These are phyloP conservation scores for Anthophora plumipes DNA, from an alignment of 2,888 invertebrate species.

Conservation along the genomic window DNA sequence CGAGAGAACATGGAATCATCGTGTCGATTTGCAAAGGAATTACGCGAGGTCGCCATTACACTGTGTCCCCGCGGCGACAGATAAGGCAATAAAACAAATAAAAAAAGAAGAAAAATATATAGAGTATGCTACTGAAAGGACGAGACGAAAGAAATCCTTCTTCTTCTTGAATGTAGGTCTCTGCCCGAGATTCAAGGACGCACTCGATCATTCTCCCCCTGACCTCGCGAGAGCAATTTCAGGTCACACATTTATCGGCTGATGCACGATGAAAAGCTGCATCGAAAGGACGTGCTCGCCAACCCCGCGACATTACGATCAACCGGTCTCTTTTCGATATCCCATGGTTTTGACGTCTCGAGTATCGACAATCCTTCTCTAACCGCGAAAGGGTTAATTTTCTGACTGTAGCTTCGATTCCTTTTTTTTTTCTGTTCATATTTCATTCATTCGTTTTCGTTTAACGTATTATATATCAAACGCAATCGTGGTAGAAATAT, in stretches of 20 bases:
- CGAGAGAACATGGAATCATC: neutral
- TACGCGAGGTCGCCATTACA: neutral
- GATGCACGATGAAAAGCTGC: slow-evolving; percentile 6
- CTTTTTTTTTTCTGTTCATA: neutral
- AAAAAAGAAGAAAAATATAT: no score
- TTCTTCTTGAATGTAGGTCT: slow-evolving; percentile 52
- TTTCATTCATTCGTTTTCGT: no score
- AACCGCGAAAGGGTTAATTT: neutral
- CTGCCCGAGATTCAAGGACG: slow-evolving; percentile 60
- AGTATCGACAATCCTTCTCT: slow-evolving; percentile 33
- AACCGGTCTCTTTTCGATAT: slow-evolving; percentile 15
- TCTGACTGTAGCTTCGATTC: neutral
- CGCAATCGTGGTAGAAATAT: no score
- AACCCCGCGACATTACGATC: neutral
- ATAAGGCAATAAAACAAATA: slow-evolving; percentile 1
- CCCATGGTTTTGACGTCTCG: neutral
- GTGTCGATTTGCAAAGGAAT: neutral
- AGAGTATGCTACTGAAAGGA: neutral
- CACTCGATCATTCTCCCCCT: slow-evolving; percentile 50
- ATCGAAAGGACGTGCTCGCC: slow-evolving; percentile 10
- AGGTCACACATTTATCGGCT: slow-evolving; percentile 44
- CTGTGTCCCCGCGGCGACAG: neutral
- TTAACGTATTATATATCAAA: no score
- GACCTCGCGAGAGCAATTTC: slow-evolving; percentile 42
- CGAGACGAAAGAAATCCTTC: slow-evolving; percentile 18